phyloP scores from a whole-genome alignment of 2,113 vertebrate genomes.

The Onychorhynchus coronatus region DNA sequence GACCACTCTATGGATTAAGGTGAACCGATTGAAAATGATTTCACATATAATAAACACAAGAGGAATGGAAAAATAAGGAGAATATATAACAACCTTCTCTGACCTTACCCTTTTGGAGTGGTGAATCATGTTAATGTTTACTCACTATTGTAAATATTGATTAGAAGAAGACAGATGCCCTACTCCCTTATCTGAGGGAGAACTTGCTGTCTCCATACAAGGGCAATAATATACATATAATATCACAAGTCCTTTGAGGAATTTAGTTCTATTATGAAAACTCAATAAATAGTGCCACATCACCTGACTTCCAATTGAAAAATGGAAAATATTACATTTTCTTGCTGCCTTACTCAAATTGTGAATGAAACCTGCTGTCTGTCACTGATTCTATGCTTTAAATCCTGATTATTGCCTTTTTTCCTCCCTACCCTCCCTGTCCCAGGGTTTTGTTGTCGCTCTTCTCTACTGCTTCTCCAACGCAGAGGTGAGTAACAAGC shows the following conservation, averaged over 20 bases:
- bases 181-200: not conserved
- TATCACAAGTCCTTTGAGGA: accelerated
- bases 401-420: not conserved
- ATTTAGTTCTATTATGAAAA: not conserved
- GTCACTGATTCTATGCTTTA: not conserved
- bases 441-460: conserved; percentile 70
- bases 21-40: not conserved
- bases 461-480: conserved; percentile 74
- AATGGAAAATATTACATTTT: not conserved
- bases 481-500: conserved; percentile 65
- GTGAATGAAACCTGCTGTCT: not conserved
- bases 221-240: not conserved
- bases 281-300: not conserved
- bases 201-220: not conserved
- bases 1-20: not conserved
- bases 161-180: not conserved
- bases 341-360: not conserved
- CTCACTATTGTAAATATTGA: not conserved
- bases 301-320: not conserved
- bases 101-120: not conserved
- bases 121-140: not conserved
- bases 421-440: not conserved
- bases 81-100: not conserved
- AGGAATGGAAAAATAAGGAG: not conserved
- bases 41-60: not conserved